Conservation (phyloP, 2,888 invertebrate genomes). For the Erebia epiphron region DNA sequence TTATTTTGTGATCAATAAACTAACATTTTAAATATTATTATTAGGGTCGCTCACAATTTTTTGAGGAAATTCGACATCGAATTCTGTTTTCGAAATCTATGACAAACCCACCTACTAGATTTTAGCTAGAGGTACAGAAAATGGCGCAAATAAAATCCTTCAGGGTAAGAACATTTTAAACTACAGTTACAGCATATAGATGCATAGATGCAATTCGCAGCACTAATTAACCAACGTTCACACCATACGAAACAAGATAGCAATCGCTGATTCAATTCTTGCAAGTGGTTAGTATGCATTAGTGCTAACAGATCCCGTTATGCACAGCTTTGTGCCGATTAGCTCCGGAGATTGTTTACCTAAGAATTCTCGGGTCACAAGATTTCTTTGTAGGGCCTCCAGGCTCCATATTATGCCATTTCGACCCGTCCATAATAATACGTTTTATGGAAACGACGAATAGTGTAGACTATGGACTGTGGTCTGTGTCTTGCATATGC, state of each 20-base stretch:
- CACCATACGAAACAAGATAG: slow-evolving; percentile 35
- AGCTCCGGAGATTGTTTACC: slow-evolving; percentile 15
- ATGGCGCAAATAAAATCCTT: not conserved
- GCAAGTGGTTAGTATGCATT: slow-evolving; percentile 41
- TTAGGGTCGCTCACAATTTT: not conserved
- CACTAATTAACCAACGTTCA: slow-evolving; percentile 36
- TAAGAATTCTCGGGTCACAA: slow-evolving; percentile 5
- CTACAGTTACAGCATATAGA: not conserved
- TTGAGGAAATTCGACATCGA: not conserved
- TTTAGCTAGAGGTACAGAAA: not conserved
- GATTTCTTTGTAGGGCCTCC: not conserved
- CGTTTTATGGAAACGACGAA: no score
- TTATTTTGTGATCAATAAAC: no score
- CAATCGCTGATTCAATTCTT: slow-evolving; percentile 36
- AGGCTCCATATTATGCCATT: no score
- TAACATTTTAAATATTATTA: no score
- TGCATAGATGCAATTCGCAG: slow-evolving; percentile 17
- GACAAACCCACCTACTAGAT: not conserved
- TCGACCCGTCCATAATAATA: not conserved
- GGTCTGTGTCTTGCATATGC: no score
- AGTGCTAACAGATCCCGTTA: slow-evolving; percentile 34
- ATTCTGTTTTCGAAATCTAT: not conserved
- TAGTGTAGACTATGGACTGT: no score
- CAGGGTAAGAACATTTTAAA: not conserved
- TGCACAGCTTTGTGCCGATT: slow-evolving; percentile 24